Evolutionary conservation across 2,797 vertebrate species (phyloP).

Genomic region (Poecile montanus): DNA sequence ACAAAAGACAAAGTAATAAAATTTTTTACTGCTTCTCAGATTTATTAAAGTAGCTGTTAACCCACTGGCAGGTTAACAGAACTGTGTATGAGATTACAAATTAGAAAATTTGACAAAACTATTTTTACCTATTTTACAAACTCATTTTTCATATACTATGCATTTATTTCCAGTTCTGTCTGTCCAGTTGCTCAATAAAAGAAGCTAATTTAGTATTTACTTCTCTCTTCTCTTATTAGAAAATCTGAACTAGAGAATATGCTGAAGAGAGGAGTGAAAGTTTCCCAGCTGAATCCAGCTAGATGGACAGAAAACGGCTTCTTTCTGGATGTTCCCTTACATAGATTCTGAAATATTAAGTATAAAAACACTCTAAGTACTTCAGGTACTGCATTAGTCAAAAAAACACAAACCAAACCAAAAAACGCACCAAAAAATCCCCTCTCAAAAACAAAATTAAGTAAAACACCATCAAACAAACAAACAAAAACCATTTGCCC

Average conservation of each 20-base stretch:
- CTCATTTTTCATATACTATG: background rate
- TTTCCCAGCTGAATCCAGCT: background rate
- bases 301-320: background rate
- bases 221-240: background rate
- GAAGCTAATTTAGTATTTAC: background rate
- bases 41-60: background rate
- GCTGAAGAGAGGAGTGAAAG: background rate
- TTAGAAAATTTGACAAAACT: background rate
- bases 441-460: background rate
- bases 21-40: background rate
- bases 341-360: background rate
- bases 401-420: background rate
- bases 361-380: background rate
- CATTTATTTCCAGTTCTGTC: background rate
- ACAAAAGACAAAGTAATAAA: background rate
- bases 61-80: background rate
- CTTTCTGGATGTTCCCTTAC: background rate
- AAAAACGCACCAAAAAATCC: background rate
- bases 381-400: background rate
- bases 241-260: background rate
- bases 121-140: background rate
- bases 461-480: background rate
- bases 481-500: accelerated
- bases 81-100: background rate
- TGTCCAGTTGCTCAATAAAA: background rate